phyloP scores from a whole-genome alignment of 2,888 invertebrate genomes.

The Peribatodes rhomboidaria region DNA sequence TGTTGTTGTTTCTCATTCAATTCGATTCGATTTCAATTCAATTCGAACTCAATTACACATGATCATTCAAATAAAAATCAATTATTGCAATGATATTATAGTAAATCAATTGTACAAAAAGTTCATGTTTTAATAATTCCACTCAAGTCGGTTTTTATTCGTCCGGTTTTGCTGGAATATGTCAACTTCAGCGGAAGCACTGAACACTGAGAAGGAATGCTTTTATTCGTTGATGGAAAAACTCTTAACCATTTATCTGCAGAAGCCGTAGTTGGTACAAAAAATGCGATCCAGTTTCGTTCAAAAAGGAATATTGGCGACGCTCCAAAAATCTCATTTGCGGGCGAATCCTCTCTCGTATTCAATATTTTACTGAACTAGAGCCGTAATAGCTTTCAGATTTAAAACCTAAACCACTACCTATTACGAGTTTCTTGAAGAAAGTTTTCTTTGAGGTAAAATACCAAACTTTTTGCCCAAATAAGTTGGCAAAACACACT shows the following conservation, averaged over 20 bases:
- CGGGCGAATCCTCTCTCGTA: slow-evolving; percentile 17
- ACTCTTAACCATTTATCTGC: slow-evolving; percentile 27
- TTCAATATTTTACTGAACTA: slow-evolving; percentile 34
- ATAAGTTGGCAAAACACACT: neutral
- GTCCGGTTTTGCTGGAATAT: slow-evolving; percentile 9
- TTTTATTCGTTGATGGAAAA: slow-evolving; percentile 29
- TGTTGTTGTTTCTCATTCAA: too few relatives aligned
- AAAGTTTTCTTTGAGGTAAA: slow-evolving; percentile 2
- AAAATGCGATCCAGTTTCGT: slow-evolving; percentile 33
- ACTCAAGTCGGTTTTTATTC: neutral
- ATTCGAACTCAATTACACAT: too few relatives aligned
- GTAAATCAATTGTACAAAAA: neutral
- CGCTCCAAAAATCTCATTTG: slow-evolving; percentile 37
- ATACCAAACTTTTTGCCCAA: neutral
- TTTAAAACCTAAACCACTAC: slow-evolving; percentile 20
- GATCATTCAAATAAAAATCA: too few relatives aligned
- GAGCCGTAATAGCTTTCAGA: slow-evolving; percentile 26
- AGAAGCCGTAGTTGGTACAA: slow-evolving; percentile 25
- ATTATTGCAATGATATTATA: too few relatives aligned
- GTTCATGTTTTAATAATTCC: neutral
- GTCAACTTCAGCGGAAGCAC: slow-evolving; percentile 7
- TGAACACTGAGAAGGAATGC: slow-evolving; percentile 10
- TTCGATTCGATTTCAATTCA: too few relatives aligned
- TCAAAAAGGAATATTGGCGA: slow-evolving; percentile 36
- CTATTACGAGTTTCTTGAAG: neutral